Base-by-base conservation (phyloP, 1,140 invertebrate species). In the Pseudomyrmex gracilis region DNA sequence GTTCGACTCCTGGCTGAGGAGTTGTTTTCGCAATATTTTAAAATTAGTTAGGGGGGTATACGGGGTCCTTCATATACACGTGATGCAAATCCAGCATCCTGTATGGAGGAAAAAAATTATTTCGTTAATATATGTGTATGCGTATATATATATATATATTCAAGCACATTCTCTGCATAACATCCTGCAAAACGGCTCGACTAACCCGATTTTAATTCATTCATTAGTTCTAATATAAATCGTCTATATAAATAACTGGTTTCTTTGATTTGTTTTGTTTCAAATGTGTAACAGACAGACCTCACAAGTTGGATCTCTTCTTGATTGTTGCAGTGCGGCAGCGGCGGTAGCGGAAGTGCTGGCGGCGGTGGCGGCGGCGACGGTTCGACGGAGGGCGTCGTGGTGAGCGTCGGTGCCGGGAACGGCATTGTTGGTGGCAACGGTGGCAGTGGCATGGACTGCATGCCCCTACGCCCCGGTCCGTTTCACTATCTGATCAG, bases 401-500 rank as follows among this genome's bases (percentile, higher is more conserved):
- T 84, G 58, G 87, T 82, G 22, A 95, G 94, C 90, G 95, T 94
- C 84, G 94, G 94, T 87, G 83, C 82, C 55, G 87, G 74, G 34
- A 70, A 82, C 70, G 92, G 93, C 90, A 90, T 90, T 58, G 47
- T 74, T 61, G 91, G 91, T 86, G 91, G 94, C 20, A 85, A 88
- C 57, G 94, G 94, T 67, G 94, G 94, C 89, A 94, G 94, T 94
- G 96, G 96, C 93, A 96, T 97, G 96, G 96, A 97, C 93, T 97
- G 96, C 93, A 95, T 96, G 94, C 96, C 96, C 88, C 93, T 96
- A 87, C 96, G 96, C 85, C 95, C 95, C 51, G 95, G 95, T 64
- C 96, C 96, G 15, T 97, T 97, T 93, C 96, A 97, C 91, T 97
- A 97, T 93, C 95, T 97, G 92, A 97, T 97, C 92, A 97, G 95